phyloP scores from a whole-genome alignment of 2,113 vertebrate species.

The Pseudopodoces humilis region DNA sequence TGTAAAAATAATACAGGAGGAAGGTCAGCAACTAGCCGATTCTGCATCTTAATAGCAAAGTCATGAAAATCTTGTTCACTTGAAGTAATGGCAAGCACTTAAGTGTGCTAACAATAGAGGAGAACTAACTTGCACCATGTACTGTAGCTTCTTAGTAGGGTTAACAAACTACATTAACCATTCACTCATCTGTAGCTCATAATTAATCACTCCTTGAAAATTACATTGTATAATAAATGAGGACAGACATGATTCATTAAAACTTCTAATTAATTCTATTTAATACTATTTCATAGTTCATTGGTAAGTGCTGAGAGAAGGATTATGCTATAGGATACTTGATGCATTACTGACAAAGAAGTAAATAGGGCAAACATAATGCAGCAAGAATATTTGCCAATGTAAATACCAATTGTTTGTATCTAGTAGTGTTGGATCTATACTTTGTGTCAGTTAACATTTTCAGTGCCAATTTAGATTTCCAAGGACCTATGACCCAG shows the following conservation, averaged over 20 bases:
- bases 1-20: neutral
- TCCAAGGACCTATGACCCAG: neutral
- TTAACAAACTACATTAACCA: conserved; percentile 80
- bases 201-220: conserved; percentile 82
- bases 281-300: conserved; percentile 84
- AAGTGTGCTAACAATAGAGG: conserved; percentile 57
- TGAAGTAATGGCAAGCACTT: conserved; percentile 24
- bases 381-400: conserved; percentile 53
- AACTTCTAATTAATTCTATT: conserved; percentile 86
- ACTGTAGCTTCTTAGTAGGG: conserved; percentile 69
- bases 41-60: conserved; percentile 38
- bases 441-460: neutral
- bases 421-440: neutral
- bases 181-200: conserved; percentile 76
- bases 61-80: conserved; percentile 39
- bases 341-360: conserved; percentile 69
- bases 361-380: conserved; percentile 69
- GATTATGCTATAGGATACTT: conserved; percentile 71
- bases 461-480: conserved; percentile 21
- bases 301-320: conserved; percentile 79
- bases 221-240: conserved; percentile 84
- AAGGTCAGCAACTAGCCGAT: conserved; percentile 13
- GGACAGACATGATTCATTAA: conserved; percentile 83
- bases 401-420: conserved; percentile 63
- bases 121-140: conserved; percentile 53